Percentiles rank a stretch among this genome's conserved stretches.
phyloP scores from a whole-genome alignment of 1,140 invertebrate genomes.

The Bombyx mandarina region DNA sequence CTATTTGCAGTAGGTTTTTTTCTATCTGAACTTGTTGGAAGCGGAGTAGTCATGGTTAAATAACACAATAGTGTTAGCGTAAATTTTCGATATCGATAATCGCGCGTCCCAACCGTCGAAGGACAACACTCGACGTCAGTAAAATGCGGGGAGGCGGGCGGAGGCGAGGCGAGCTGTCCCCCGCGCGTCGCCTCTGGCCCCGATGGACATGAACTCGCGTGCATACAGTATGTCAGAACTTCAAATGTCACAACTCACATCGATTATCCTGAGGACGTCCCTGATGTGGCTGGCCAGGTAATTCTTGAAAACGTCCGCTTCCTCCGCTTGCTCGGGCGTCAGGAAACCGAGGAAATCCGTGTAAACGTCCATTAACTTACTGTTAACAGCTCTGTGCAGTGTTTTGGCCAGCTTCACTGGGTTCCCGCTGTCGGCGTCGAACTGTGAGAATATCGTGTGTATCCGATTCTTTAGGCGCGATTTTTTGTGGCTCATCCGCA shows the following conservation, averaged over 20 bases:
- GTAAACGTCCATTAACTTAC: slow-evolving; percentile 29
- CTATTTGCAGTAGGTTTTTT: too few relatives aligned
- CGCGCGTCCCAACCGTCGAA: too few relatives aligned
- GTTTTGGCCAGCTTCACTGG: slow-evolving; percentile 18
- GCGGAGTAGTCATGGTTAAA: too few relatives aligned
- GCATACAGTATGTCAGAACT: neutral
- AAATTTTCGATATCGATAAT: too few relatives aligned
- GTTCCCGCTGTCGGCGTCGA: slow-evolving; percentile 20
- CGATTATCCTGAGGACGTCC: slow-evolving; percentile 31
- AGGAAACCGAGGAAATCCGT: slow-evolving; percentile 45
- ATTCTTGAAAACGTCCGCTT: slow-evolving; percentile 30
- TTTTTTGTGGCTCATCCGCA: slow-evolving; percentile 12
- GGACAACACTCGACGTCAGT: too few relatives aligned
- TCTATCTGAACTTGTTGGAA: too few relatives aligned
- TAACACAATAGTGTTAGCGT: too few relatives aligned
- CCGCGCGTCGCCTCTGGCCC: too few relatives aligned
- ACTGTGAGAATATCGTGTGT: slow-evolving; percentile 20
- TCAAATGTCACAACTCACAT: slow-evolving; percentile 24
- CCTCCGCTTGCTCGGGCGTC: slow-evolving; percentile 44
- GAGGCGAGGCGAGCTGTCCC: too few relatives aligned
- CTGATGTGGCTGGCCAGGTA: slow-evolving; percentile 36
- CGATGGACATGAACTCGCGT: too few relatives aligned
- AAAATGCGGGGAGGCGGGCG: too few relatives aligned
- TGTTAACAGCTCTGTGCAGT: slow-evolving; percentile 19
- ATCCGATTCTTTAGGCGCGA: slow-evolving; percentile 17